Percentiles rank a stretch among this genome's conserved stretches.
Evolutionary conservation across 1,140 invertebrate species (phyloP).

Genomic region (Probaryconus sp.): DNA sequence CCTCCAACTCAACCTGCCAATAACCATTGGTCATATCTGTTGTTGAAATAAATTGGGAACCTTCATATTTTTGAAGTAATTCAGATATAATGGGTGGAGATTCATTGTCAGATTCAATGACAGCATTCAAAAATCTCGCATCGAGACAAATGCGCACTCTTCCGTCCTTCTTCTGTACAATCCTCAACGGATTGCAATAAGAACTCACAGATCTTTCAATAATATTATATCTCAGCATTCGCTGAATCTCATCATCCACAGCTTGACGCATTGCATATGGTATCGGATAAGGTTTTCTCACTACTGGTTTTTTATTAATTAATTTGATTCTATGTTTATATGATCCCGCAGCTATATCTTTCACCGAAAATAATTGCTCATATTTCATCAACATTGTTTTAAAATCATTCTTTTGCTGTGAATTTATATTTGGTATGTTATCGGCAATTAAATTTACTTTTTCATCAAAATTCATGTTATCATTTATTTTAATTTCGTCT

Average conservation of each 20-base stretch:
- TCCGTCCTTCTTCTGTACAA: conserved; percentile 41
- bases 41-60: conserved; percentile 31
- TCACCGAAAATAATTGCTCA: conserved; percentile 26
- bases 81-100: conserved; percentile 32
- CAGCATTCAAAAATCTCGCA: conserved; percentile 45
- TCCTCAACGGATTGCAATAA: conserved; percentile 46
- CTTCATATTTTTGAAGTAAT: conserved; percentile 14
- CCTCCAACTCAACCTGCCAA: conserved; percentile 52
- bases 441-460: not conserved
- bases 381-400: conserved; percentile 4
- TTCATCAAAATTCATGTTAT: not conserved
- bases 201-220: conserved; percentile 37
- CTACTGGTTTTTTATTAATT: conserved; percentile 10
- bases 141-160: conserved; percentile 54
- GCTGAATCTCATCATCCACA: conserved; percentile 19
- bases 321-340: conserved; percentile 35
- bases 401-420: not conserved
- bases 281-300: conserved; percentile 30
- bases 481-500: not conserved
- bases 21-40: conserved; percentile 53
- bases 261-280: conserved; percentile 1
- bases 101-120: conserved; percentile 49
- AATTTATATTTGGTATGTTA: not conserved
- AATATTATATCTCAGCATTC: conserved; percentile 26
- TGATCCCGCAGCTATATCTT: conserved; percentile 4